Evolutionary conservation across 2,888 invertebrate genomes (phyloP).

Genomic region (Amiota mariae): DNA sequence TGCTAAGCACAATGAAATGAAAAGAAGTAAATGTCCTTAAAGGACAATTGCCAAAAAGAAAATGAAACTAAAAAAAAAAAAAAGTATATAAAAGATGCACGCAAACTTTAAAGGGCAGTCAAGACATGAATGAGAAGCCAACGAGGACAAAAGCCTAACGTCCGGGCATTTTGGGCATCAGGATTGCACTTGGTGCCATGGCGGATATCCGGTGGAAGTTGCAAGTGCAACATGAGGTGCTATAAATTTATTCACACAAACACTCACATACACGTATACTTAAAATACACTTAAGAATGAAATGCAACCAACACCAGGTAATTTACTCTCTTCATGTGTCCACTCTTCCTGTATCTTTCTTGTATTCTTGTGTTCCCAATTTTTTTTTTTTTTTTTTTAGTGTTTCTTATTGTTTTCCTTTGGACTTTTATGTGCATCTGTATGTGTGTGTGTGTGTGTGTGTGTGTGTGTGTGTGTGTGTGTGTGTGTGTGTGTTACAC

Average conservation of each 20-base stretch:
- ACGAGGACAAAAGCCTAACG: not conserved
- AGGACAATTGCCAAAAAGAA: not conserved
- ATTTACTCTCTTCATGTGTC: no score
- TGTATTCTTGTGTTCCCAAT: no score
- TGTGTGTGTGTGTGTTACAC: slow-evolving; percentile 20
- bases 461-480: not conserved
- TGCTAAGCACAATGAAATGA: not conserved
- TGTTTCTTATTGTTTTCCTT: no score
- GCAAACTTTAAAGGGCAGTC: not conserved
- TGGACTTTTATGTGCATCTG: slow-evolving; percentile 1
- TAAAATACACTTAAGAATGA: no score
- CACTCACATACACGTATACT: slow-evolving; percentile 34
- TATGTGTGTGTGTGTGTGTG: slow-evolving; percentile 21
- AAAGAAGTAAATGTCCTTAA: not conserved
- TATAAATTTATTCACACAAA: slow-evolving; percentile 50
- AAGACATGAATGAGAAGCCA: slow-evolving; percentile 37
- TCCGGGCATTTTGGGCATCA: not conserved
- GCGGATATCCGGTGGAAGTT: slow-evolving; percentile 62
- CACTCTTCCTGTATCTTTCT: no score
- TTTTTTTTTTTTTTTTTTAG: no score
- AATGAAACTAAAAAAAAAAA: not conserved
- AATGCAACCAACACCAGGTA: no score
- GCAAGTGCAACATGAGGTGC: slow-evolving; percentile 52
- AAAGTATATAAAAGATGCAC: not conserved
- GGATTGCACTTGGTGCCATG: slow-evolving; percentile 50